Evolutionary conservation across 1,140 invertebrate genomes (phyloP), one percentile per base, ranked within the genome.

Genomic region (Neodiprion fabricii): DNA sequence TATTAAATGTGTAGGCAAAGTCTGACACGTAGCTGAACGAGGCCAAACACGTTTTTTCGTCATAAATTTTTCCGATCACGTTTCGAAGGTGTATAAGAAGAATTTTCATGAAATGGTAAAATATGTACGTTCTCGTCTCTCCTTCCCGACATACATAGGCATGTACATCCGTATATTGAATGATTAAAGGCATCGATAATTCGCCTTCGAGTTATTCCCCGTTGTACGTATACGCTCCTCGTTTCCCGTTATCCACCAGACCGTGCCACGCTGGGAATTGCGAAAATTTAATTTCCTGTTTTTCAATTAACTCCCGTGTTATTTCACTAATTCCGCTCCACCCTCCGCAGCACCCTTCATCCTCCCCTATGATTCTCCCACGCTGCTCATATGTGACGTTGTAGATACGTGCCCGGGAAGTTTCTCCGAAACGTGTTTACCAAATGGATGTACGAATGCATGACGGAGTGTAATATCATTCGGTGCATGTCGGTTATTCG

Each of bases 201-300:
- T 83, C 81, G 78, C 28, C 47, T 14, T 17, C 3, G 48, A 76
- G 77, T 79, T 50, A 50, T 71, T 71, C 70, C 76, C 72, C 76
- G 78, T 76, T 49, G 74, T 71, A 61, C 5, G 28, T 40, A 61
- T 61, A 28, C 67, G 70, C 48, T 28, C 71, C 49, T 23, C 69
- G n/a, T 61, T 70, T 12, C 75, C 48, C 77, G 72, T 79, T 78
- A 75, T 78, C 66, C 76, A 48, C 21, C 74, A 73, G 72, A 67
- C 76, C 73, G 77, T 49, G 65, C 74, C 76, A 76, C 65, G 68
- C 49, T 47, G 67, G 74, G 72, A 50, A 67, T 76, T 74, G 74
- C 72, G 77, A 78, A 80, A 81, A 83, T 82, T 79, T 82, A 82
- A 83, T 84, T 84, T 83, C 80, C 80, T 82, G 78, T 80, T 82